Percentiles rank a stretch among this genome's conserved stretches.
These are phyloP conservation scores for Cichladusa arquata DNA, from an alignment of 2,113 vertebrate genomes.

Conservation along the genomic window DNA sequence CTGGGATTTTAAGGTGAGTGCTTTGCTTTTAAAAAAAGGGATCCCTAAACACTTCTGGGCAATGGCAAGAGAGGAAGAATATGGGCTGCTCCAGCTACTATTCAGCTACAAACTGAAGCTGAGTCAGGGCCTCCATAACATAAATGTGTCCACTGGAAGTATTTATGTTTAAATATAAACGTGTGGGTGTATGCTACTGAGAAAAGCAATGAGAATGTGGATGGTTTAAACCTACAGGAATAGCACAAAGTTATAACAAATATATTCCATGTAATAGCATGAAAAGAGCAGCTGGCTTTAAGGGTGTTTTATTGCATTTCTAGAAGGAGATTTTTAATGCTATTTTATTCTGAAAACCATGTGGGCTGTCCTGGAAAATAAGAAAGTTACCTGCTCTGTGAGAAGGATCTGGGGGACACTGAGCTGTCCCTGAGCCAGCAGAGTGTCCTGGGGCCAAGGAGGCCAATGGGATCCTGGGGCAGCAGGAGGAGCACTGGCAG, in stretches of 20 bases:
- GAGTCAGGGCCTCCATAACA: background rate
- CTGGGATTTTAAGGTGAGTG: background rate
- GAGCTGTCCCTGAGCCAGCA: background rate
- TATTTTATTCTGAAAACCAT: background rate
- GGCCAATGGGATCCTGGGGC: background rate
- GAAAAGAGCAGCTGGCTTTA: background rate
- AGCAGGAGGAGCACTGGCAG: background rate
- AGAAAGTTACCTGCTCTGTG: background rate
- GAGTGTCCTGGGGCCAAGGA: background rate
- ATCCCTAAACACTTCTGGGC: background rate
- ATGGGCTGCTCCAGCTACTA: no score
- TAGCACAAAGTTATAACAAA: background rate
- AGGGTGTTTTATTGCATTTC: background rate
- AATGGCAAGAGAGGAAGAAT: background rate
- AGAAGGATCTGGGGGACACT: background rate
- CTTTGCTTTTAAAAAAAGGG: background rate
- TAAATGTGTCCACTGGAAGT: fast-evolving
- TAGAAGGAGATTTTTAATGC: background rate
- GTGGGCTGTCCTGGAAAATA: background rate
- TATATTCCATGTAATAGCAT: background rate
- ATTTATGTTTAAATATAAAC: background rate
- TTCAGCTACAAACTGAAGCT: background rate
- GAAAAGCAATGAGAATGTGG: background rate
- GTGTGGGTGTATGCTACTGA: background rate
- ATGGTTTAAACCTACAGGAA: background rate